phyloP scores from a whole-genome alignment of 1,140 invertebrate genomes.

The Sitophilus oryzae region DNA sequence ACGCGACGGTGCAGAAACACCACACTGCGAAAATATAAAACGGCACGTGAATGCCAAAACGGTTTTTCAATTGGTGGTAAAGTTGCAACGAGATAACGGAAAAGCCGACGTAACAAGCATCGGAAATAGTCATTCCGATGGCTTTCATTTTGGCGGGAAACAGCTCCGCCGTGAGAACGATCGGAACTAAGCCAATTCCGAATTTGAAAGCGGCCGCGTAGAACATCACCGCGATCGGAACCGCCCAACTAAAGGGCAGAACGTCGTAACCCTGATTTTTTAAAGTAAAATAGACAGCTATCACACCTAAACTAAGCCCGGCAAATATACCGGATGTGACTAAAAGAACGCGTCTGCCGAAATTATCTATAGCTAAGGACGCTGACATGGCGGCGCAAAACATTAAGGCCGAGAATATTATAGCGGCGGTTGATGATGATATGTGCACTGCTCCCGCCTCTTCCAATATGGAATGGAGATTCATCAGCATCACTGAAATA shows the following conservation, averaged over 20 bases:
- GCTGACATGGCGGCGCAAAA: conserved; percentile 35
- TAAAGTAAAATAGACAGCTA: conserved; percentile 37
- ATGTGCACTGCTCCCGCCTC: conserved; percentile 40
- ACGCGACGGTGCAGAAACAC: conserved; percentile 53
- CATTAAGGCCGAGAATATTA: conserved; percentile 43
- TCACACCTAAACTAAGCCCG: conserved; percentile 21
- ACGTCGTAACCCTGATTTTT: conserved; percentile 24
- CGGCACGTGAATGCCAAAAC: conserved; percentile 48
- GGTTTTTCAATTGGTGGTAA: conserved; percentile 49
- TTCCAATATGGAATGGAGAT: conserved; percentile 47
- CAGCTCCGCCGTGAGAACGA: conserved; percentile 62
- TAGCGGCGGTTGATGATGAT: conserved; percentile 35
- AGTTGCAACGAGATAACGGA: conserved; percentile 63
- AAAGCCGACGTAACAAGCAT: conserved; percentile 36
- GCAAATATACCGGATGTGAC: conserved; percentile 33
- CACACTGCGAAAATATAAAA: conserved; percentile 65
- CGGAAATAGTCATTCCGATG: conserved; percentile 38
- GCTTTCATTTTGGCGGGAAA: conserved; percentile 59
- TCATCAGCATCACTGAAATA: conserved; percentile 53
- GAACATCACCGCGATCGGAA: conserved; percentile 28
- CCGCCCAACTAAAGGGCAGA: conserved; percentile 27
- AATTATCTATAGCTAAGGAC: conserved; percentile 41
- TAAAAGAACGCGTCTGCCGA: conserved; percentile 46
- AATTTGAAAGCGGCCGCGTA: conserved; percentile 36
- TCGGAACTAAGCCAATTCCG: conserved; percentile 54